A percentile compares a stretch with the other conserved stretches of the same genome.
phyloP scores from a whole-genome alignment of 2,113 vertebrate species.

The Scophthalmus maximus region DNA sequence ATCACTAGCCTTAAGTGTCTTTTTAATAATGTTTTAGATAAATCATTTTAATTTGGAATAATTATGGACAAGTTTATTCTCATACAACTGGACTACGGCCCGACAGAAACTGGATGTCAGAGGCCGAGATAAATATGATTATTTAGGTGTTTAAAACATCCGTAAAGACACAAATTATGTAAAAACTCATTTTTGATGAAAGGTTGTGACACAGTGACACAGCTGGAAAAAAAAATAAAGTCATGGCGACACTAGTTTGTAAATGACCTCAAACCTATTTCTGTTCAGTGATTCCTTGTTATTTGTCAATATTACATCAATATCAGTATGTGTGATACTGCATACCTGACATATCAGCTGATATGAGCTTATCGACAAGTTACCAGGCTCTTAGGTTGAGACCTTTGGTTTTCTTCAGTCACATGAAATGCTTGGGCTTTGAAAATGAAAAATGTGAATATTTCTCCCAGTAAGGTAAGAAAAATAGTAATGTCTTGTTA shows the following conservation, averaged over 20 bases:
- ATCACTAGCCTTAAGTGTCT: neutral
- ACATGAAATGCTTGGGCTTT: neutral
- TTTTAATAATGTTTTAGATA: neutral
- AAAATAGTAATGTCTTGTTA: neutral
- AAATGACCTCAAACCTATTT: neutral
- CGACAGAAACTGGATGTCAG: neutral
- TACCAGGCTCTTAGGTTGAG: neutral
- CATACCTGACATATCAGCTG: neutral
- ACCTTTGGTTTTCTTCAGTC: too few relatives aligned
- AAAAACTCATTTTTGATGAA: neutral
- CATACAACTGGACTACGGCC: neutral
- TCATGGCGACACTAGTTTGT: too few relatives aligned
- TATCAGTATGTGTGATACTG: neutral
- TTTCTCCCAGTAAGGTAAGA: neutral
- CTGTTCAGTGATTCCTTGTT: neutral
- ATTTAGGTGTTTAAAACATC: too few relatives aligned
- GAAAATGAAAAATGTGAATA: neutral
- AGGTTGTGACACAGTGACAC: too few relatives aligned
- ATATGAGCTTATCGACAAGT: neutral
- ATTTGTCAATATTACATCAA: neutral
- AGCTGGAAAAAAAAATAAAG: neutral
- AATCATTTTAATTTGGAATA: too few relatives aligned
- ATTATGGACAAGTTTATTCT: too few relatives aligned
- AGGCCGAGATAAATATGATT: neutral
- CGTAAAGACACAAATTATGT: too few relatives aligned